These are phyloP conservation scores for Ornithorhynchus anatinus DNA, from an alignment of 2,113 vertebrate species.

Conservation along the genomic window DNA sequence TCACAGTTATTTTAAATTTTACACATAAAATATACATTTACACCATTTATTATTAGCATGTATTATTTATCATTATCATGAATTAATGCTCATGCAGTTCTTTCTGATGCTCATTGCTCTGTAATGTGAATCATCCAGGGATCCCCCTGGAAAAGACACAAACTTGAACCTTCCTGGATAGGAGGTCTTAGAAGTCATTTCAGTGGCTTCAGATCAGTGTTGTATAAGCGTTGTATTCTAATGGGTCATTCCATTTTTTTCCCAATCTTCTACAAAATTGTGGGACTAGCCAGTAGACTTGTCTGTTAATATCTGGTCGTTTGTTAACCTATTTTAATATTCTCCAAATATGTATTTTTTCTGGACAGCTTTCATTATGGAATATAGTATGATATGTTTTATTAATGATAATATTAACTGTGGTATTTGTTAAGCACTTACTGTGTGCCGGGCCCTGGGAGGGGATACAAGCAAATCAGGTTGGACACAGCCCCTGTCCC, in stretches of 20 bases:
- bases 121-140: slow-evolving; percentile 61
- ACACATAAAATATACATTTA: too few species aligned
- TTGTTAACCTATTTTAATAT: too few species aligned
- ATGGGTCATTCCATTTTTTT: slow-evolving; percentile 41
- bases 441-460: too few species aligned
- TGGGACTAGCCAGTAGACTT: slow-evolving; percentile 38
- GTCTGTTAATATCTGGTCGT: too few species aligned
- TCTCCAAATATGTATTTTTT: not conserved
- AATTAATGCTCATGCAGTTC: slow-evolving; percentile 48
- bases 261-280: slow-evolving; percentile 26
- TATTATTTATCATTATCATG: slow-evolving; percentile 43
- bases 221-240: not conserved
- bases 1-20: too few species aligned
- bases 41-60: too few species aligned
- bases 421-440: too few species aligned
- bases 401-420: too few species aligned
- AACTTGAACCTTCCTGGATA: slow-evolving; percentile 67
- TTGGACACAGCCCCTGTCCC: too few species aligned
- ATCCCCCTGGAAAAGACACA: slow-evolving; percentile 60
- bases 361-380: too few species aligned
- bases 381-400: too few species aligned
- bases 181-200: slow-evolving; percentile 37
- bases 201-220: slow-evolving; percentile 25
- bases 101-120: slow-evolving; percentile 43
- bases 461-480: too few species aligned